Percentiles rank a stretch among this genome's conserved stretches.
Conservation (phyloP, 2,888 invertebrate species). For the Drosophila recens region DNA sequence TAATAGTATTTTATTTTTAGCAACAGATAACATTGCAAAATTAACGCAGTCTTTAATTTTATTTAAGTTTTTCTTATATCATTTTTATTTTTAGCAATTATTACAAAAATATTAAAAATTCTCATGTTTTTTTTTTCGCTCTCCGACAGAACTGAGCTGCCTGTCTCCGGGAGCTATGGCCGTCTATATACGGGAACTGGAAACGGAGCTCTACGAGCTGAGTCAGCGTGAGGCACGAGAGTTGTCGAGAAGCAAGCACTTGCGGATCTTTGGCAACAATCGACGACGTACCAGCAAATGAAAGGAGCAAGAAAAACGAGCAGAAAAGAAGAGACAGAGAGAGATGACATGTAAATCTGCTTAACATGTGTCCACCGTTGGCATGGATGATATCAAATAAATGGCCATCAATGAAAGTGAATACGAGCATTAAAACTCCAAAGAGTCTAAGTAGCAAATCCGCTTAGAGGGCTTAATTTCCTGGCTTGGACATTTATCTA, state of each 20-base stretch:
- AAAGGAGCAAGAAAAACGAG: not conserved
- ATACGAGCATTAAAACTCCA: conserved; percentile 26
- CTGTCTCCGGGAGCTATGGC: conserved; percentile 45
- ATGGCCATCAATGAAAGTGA: conserved; percentile 59
- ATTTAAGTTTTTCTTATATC: too few relatives aligned
- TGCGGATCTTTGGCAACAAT: conserved; percentile 53
- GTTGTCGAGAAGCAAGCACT: conserved; percentile 59
- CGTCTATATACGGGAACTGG: conserved; percentile 49
- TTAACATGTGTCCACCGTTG: conserved; percentile 32
- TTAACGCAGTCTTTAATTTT: too few relatives aligned
- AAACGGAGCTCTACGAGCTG: conserved; percentile 53
- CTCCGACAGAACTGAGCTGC: conserved; percentile 36
- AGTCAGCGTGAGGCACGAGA: conserved; percentile 65
- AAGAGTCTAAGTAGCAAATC: conserved; percentile 58
- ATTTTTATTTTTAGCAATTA: too few relatives aligned
- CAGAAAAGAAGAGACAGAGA: not conserved
- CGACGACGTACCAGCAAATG: conserved; percentile 58
- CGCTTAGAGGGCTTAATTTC: conserved; percentile 79
- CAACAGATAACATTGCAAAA: too few relatives aligned
- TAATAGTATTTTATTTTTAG: too few relatives aligned
- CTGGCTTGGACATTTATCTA: conserved; percentile 56
- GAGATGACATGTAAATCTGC: conserved; percentile 50
- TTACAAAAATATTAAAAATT: too few relatives aligned
- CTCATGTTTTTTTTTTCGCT: not conserved
- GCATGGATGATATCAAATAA: conserved; percentile 66